Evolutionary conservation across 53 echinoderm and acorn worm genomes (phyloP).

Genomic region (Temnopleurus reevesii): DNA sequence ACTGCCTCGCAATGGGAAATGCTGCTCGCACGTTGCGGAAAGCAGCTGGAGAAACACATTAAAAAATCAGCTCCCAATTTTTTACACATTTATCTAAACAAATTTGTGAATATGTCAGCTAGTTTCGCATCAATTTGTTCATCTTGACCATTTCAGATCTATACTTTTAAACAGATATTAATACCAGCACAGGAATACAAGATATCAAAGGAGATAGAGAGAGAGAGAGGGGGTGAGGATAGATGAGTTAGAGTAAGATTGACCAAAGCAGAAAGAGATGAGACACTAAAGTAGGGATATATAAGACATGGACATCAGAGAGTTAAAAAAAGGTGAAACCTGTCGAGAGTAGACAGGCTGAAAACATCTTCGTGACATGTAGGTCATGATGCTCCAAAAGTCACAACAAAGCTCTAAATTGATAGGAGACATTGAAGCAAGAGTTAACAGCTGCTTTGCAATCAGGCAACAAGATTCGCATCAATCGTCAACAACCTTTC

Average conservation of each 20-base stretch:
- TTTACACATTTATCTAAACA: too few relatives aligned
- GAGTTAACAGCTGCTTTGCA: background rate
- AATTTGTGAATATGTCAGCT: too few relatives aligned
- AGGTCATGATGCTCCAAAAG: background rate
- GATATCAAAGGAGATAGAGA: background rate
- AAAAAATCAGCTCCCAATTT: too few relatives aligned
- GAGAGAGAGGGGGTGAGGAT: background rate
- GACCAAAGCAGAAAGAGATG: background rate
- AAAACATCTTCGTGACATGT: background rate
- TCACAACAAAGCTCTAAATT: background rate
- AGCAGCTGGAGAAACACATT: too few relatives aligned
- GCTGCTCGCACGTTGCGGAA: too few relatives aligned
- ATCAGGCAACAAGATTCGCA: background rate
- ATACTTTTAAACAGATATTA: too few relatives aligned
- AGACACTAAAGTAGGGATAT: background rate
- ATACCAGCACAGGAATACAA: too few relatives aligned
- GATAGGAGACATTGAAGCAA: background rate
- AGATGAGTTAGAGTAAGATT: background rate
- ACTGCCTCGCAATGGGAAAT: too few relatives aligned
- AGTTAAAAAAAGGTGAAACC: background rate
- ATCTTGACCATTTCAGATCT: too few relatives aligned
- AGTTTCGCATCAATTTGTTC: too few relatives aligned
- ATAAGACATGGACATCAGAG: background rate
- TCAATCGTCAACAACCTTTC: background rate
- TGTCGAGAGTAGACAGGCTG: background rate